phyloP scores from a whole-genome alignment of 2,888 invertebrate genomes.

The Agrotis clavis region DNA sequence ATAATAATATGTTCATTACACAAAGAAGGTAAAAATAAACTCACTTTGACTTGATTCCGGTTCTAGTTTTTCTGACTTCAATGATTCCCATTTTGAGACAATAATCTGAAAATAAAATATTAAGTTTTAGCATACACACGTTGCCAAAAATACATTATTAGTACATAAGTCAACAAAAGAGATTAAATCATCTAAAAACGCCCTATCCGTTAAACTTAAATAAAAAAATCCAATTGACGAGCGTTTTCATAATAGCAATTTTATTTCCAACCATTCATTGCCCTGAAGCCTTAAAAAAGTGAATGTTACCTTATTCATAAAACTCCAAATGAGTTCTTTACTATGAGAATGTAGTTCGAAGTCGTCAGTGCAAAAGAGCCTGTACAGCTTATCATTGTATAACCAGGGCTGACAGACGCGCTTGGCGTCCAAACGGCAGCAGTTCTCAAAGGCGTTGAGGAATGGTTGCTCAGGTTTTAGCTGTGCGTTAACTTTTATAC shows the following conservation, averaged over 20 bases:
- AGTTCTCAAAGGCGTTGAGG: constrained; percentile 58
- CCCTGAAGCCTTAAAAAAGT: not conserved
- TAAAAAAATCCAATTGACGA: too few species aligned
- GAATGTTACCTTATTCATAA: constrained; percentile 53
- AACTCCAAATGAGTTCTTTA: constrained; percentile 48
- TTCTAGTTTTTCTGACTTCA: constrained; percentile 3
- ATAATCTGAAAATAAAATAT: constrained; percentile 22
- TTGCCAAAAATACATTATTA: too few species aligned
- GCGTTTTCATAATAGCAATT: not conserved
- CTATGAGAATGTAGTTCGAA: constrained; percentile 22
- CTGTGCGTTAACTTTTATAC: constrained; percentile 55
- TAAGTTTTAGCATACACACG: too few species aligned
- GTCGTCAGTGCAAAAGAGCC: constrained; percentile 11
- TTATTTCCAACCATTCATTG: not conserved
- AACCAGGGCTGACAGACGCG: constrained; percentile 67
- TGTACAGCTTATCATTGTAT: constrained; percentile 61
- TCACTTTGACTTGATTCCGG: constrained; percentile 5
- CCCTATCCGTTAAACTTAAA: not conserved
- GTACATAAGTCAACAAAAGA: not conserved
- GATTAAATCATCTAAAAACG: not conserved
- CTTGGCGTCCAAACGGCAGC: constrained; percentile 48
- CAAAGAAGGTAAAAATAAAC: not conserved
- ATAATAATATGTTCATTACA: too few species aligned
- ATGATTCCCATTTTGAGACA: constrained; percentile 15
- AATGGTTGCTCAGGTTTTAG: constrained; percentile 57